phyloP scores from a whole-genome alignment of 2,797 vertebrate genomes.

The Okamejei kenojei region DNA sequence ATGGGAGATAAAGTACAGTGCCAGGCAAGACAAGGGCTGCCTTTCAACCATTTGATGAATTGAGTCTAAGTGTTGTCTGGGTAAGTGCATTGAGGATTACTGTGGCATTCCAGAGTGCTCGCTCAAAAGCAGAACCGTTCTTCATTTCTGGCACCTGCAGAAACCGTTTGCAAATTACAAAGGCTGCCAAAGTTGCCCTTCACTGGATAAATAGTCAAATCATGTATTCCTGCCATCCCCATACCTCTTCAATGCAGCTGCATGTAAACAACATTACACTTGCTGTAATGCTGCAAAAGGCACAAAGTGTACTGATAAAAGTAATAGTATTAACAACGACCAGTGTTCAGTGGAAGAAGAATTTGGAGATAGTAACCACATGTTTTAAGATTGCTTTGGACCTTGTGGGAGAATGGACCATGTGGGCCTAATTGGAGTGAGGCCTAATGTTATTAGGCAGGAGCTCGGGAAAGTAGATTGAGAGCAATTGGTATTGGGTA shows the following conservation, averaged over 20 bases:
- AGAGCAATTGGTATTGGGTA: too few relatives aligned
- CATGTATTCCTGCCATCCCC: neutral
- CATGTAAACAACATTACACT: neutral
- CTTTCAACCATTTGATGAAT: neutral
- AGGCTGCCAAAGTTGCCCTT: neutral
- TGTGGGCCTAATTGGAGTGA: too few relatives aligned
- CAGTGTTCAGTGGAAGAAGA: too few relatives aligned
- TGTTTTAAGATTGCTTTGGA: too few relatives aligned
- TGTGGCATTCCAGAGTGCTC: neutral
- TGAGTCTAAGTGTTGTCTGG: neutral
- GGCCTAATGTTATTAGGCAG: too few relatives aligned
- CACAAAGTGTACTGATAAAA: neutral
- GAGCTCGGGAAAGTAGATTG: too few relatives aligned
- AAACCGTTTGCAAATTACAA: neutral
- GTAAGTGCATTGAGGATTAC: neutral
- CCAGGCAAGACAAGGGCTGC: neutral
- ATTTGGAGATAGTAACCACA: too few relatives aligned
- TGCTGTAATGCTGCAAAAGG: neutral
- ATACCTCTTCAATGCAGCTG: neutral
- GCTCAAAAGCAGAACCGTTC: neutral
- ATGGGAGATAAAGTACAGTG: neutral
- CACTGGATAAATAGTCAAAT: neutral
- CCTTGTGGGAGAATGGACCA: too few relatives aligned
- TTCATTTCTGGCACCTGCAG: neutral
- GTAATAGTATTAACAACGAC: too few relatives aligned